Percentiles rank a stretch among this genome's conserved stretches.
These are phyloP conservation scores for Ophioninae sp. DNA, from an alignment of 2,888 invertebrate genomes.

Conservation along the genomic window DNA sequence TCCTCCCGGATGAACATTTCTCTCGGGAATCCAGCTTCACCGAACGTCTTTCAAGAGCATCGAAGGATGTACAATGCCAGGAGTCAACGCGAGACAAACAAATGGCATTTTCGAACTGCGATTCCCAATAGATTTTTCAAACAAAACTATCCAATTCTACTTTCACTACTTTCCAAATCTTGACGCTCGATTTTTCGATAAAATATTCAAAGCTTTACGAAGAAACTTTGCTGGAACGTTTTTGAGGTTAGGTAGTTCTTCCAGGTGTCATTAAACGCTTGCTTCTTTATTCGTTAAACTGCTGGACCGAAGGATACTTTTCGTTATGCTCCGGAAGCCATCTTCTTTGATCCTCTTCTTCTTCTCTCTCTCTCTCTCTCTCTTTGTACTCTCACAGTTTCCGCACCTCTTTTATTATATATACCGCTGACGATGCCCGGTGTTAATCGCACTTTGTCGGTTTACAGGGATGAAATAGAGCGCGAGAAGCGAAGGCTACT, in stretches of 20 bases:
- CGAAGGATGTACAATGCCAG: no score
- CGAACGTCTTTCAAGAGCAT: no score
- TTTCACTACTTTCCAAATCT: no score
- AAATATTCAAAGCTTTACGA: no score
- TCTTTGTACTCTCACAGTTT: constrained; percentile 17
- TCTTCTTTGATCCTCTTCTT: constrained; percentile 54
- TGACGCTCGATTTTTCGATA: no score
- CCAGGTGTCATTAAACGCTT: no score
- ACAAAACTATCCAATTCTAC: no score
- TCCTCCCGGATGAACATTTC: constrained; percentile 32
- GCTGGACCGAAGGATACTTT: background rate
- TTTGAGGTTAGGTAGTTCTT: no score
- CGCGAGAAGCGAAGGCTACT: constrained; percentile 51
- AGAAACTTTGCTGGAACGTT: no score
- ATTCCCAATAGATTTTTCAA: no score
- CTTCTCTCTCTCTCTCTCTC: constrained; percentile 29
- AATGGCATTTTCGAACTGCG: no score
- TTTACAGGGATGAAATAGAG: constrained; percentile 56
- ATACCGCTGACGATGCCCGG: constrained; percentile 8
- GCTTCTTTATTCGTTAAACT: background rate
- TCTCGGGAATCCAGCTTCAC: constrained; percentile 55
- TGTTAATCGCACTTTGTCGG: constrained; percentile 48
- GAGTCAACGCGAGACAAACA: no score
- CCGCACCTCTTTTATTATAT: constrained; percentile 16
- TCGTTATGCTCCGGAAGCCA: background rate